Evolutionary conservation across 1,140 invertebrate genomes (phyloP), one percentile per base, ranked within the genome.

Genomic region (Scaptomyza pallida): DNA sequence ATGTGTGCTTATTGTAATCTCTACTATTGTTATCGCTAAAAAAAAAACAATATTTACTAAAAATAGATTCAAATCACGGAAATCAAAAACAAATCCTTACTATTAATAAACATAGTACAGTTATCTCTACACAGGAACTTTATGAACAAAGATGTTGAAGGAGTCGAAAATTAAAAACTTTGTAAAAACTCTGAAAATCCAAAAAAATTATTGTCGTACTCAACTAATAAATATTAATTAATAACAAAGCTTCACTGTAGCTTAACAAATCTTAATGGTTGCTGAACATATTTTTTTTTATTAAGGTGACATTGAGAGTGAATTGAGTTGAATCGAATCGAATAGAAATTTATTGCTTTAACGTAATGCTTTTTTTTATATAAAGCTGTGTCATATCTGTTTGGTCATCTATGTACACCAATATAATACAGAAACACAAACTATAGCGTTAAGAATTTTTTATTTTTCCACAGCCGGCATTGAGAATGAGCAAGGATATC

Each of bases 401-500:
- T 19, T 52, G 45, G 13, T 57, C 52, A 57, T 71, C 45, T 73
- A 60, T 72, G 70, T 69, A 55, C 30, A 33, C 40, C 41, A 30
- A 16, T 52, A 17, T 21, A 26, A 17, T 21, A 26, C 45, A 23
- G 52, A 35, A 23, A 47, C 44, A 12, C 17, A 35, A 54, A 50
- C 37, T 71, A 43, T 63, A 76, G 71, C 37, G 15, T 0, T 8
- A 43, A 56, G 16, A 5, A 26, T 63, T 5, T 33, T 6, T 21
- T 26, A 17, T 16, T 41, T 45, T 26, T 21, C 33, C 9, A 13
- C 43, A 19, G 12, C 43, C 82, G 82, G 69, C 51, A 50, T 63
- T 47, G 41, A 77, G 30, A 19, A 91, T 91, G 90, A 71, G 68
- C 64, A 85, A 82, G 72, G 76, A 80, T 30, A 62, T 59, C 41